Base-by-base conservation (phyloP, 2,113 vertebrate genomes). In the Peromyscus maniculatus region DNA sequence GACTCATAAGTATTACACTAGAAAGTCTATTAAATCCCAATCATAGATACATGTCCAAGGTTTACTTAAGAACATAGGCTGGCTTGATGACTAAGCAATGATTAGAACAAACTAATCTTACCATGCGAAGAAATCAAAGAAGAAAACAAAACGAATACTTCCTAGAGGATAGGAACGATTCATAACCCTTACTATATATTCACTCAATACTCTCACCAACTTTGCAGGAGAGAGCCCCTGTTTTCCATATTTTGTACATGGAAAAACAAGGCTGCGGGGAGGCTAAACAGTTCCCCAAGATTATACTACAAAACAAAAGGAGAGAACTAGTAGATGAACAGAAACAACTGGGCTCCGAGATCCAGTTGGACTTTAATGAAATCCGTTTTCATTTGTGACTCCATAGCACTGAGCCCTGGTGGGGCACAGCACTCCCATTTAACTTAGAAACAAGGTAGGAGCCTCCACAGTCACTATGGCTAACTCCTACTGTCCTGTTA, bases 1-100 rank as follows among this genome's bases (percentile, higher is more conserved):
- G 74, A 93, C 19, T 94, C 87, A 89, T 91, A 67, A 80, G 52
- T 91, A 93, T 75, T 86, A 95, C 26, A 97, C n/a, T 91, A 95
- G 89, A 96, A 89, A 78, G 52, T 93, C 89, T 92, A 82, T 52
- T 82, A 95, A 94, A 93, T 93, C 55, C 89, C 82, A 67, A 66
- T 83, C 75, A 82, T 46, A 91, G 55, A 88, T 91, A 91, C 87
- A 93, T 66, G 28, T 82, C n/a, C 62, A 87, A 93, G 3, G 17
- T 74, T 93, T 82, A 92, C 4, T 57, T 78, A 94, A 78, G 52
- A 94, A 28, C 57, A 39, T 49, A 86, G 43, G 12, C 89, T 74
- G 55, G 43, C 82, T 89, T 69, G 66, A 36, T 87, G 95, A 67
- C 33, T 83, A 83, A 82, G 62, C 57, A 84, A 93, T 93, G 87